phyloP scores from a whole-genome alignment of 2,888 invertebrate species.

The Sclerodermus sp. region DNA sequence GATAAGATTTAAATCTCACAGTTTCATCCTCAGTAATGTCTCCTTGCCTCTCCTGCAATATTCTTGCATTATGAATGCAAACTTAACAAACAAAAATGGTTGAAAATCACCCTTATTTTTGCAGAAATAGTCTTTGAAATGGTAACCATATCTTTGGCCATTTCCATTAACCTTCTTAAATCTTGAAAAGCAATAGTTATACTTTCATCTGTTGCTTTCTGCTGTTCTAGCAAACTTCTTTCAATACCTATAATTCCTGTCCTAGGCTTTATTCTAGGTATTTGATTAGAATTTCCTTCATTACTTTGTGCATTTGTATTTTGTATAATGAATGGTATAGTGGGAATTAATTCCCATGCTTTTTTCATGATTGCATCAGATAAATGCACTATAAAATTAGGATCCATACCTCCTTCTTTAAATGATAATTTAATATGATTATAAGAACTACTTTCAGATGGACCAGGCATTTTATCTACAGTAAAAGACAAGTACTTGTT shows the following conservation, averaged over 20 bases:
- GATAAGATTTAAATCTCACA: constrained; percentile 90
- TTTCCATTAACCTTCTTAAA: constrained; percentile 88
- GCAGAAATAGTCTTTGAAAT: constrained; percentile 89
- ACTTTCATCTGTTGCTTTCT: constrained; percentile 87
- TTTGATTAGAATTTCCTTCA: constrained; percentile 19
- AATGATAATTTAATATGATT: constrained; percentile 84
- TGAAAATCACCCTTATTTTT: constrained; percentile 74
- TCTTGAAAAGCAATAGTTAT: constrained; percentile 95
- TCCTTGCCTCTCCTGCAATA: constrained; percentile 80
- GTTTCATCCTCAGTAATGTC: constrained; percentile 98
- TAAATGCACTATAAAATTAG: constrained; percentile 66
- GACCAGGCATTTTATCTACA: constrained; percentile 72
- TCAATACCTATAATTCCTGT: constrained; percentile 97
- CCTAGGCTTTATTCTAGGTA: constrained; percentile 68
- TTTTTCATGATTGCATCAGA: constrained; percentile 66
- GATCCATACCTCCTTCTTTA: constrained; percentile 73
- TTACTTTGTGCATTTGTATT: constrained; percentile 6
- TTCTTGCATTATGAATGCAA: constrained; percentile 38
- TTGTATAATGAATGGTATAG: constrained; percentile 18
- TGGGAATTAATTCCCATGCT: constrained; percentile 67
- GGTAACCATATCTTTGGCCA: constrained; percentile 96
- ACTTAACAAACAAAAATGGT: constrained; percentile 25
- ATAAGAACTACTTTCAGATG: constrained; percentile 70
- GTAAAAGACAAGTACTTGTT: constrained; percentile 1
- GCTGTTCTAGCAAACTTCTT: constrained; percentile 85